These are phyloP conservation scores for Hippocampus kuda DNA, from an alignment of 2,797 vertebrate genomes.

Conservation along the genomic window DNA sequence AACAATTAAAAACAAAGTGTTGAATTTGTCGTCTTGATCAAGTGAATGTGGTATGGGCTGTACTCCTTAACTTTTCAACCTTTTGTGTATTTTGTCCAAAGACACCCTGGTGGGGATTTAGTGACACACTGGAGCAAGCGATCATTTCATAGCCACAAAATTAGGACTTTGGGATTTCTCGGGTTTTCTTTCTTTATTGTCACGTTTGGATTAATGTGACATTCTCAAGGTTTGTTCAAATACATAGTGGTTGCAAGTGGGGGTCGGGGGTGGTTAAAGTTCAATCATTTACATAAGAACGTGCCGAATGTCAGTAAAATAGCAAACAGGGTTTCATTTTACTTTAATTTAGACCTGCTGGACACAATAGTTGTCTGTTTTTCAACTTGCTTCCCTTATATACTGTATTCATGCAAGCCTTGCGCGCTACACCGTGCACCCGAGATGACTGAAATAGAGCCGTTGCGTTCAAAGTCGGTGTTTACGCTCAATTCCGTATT, in stretches of 20 bases:
- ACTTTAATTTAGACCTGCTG: neutral
- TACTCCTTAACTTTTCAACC: too few relatives aligned
- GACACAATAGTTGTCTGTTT: neutral
- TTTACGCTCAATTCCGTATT: neutral
- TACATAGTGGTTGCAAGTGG: too few relatives aligned
- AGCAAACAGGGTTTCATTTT: neutral
- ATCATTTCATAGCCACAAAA: neutral
- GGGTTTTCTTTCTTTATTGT: neutral
- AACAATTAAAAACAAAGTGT: too few relatives aligned
- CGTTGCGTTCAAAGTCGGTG: neutral
- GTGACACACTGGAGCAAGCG: neutral
- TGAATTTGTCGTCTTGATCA: too few relatives aligned
- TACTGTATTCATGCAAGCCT: neutral
- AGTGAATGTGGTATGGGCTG: too few relatives aligned
- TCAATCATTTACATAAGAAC: neutral
- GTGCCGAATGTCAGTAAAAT: neutral
- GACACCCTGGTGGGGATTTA: neutral
- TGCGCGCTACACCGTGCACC: neutral
- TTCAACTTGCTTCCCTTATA: neutral
- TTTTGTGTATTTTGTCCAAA: neutral
- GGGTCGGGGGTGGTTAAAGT: too few relatives aligned
- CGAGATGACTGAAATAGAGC: conserved; percentile 18
- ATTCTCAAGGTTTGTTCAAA: too few relatives aligned
- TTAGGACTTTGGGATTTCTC: neutral
- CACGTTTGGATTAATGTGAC: too few relatives aligned